These are phyloP conservation scores for Lamprologus sp. DNA, from an alignment of 2,113 vertebrate species.

Conservation along the genomic window DNA sequence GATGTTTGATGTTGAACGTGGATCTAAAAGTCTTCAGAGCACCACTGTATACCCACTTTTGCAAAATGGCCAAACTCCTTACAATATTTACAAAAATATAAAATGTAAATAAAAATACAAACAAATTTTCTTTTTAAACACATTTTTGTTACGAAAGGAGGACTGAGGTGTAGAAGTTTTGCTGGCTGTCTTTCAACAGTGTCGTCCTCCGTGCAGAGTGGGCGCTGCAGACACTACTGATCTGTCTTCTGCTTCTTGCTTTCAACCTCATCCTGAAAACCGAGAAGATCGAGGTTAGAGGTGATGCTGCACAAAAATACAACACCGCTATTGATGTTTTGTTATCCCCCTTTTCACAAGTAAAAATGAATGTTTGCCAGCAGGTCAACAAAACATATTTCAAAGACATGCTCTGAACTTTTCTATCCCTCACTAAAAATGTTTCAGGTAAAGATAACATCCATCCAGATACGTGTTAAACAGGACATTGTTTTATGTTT, in stretches of 20 bases:
- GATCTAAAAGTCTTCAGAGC: constrained; percentile 81
- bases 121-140: constrained; percentile 88
- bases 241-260: constrained; percentile 91
- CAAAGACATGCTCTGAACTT: not conserved
- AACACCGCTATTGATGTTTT: not conserved
- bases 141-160: constrained; percentile 82
- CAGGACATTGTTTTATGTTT: not conserved
- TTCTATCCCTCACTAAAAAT: not conserved
- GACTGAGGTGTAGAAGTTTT: constrained; percentile 79
- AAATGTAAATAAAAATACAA: constrained; percentile 81
- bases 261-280: constrained; percentile 79
- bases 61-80: constrained; percentile 84
- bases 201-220: constrained; percentile 33
- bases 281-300: not conserved
- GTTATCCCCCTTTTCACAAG: not conserved
- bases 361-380: not conserved
- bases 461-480: not conserved
- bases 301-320: not conserved
- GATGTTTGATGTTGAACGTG: constrained; percentile 71
- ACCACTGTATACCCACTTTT: constrained; percentile 79
- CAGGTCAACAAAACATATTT: not conserved
- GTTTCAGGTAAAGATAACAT: not conserved
- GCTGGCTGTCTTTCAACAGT: constrained; percentile 69
- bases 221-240: constrained; percentile 33
- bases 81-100: constrained; percentile 87